Conservation (phyloP, 2,888 invertebrate genomes). For the Dendrolimus pini region DNA sequence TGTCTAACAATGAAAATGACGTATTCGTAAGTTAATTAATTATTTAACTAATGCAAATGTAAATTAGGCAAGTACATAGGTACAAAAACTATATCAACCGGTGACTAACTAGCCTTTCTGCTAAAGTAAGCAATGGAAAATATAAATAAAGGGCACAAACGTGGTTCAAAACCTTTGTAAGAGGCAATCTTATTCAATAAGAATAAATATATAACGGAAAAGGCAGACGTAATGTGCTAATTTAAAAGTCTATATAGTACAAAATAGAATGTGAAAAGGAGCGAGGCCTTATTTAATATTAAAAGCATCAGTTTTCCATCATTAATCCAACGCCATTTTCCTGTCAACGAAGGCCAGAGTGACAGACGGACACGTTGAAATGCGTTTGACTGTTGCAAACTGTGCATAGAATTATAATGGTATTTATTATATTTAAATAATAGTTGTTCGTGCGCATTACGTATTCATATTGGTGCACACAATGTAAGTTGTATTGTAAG, state of each 20-base stretch:
- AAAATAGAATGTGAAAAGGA: slow-evolving; percentile 17
- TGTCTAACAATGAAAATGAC: too few relatives aligned
- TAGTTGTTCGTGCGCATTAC: slow-evolving; percentile 22
- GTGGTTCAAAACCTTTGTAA: too few relatives aligned
- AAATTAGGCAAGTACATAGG: too few relatives aligned
- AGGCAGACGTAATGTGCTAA: not conserved
- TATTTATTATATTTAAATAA: slow-evolving; percentile 27
- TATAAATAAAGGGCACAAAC: too few relatives aligned
- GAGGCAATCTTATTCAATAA: too few relatives aligned
- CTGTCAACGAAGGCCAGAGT: slow-evolving; percentile 50
- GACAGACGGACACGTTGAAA: slow-evolving; percentile 44
- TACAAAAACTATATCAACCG: too few relatives aligned
- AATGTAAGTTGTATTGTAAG: slow-evolving; percentile 9
- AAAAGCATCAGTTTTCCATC: slow-evolving; percentile 52
- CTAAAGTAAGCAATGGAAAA: too few relatives aligned
- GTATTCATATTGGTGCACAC: slow-evolving; percentile 20
- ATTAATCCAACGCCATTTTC: slow-evolving; percentile 49
- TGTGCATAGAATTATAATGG: slow-evolving; percentile 44
- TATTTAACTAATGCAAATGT: too few relatives aligned
- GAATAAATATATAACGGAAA: too few relatives aligned
- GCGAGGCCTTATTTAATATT: slow-evolving; percentile 40
- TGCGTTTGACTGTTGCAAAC: slow-evolving; percentile 37
- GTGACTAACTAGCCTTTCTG: too few relatives aligned
- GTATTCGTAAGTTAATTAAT: too few relatives aligned
- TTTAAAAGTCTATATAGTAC: slow-evolving; percentile 5